Percentiles rank a stretch among this genome's conserved stretches.
phyloP scores from a whole-genome alignment of 2,797 vertebrate genomes.

The Lophura swinhoii region DNA sequence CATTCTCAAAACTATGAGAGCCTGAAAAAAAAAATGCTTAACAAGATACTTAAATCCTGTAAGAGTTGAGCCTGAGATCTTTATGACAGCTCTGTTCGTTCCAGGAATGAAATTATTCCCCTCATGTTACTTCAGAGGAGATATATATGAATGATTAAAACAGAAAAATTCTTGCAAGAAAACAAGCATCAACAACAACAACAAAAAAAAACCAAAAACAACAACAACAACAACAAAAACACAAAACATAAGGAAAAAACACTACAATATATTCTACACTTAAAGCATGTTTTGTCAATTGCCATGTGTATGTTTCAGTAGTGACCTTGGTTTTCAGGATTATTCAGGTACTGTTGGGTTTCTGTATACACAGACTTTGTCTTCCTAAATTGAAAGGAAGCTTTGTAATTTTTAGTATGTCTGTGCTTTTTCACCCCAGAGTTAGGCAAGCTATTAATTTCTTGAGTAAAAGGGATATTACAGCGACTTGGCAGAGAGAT shows the following conservation, averaged over 20 bases:
- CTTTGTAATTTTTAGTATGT: background rate
- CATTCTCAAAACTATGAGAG: background rate
- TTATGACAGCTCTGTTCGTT: background rate
- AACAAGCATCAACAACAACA: background rate
- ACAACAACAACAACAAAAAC: no score
- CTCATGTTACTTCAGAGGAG: background rate
- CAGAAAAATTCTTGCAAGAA: background rate
- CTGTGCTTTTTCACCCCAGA: background rate
- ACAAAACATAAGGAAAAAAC: background rate
- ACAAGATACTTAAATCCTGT: background rate
- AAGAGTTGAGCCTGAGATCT: background rate
- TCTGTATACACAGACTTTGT: background rate
- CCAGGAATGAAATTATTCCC: background rate
- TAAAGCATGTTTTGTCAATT: background rate
- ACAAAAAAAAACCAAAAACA: no score
- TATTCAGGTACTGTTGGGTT: background rate
- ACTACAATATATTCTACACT: background rate
- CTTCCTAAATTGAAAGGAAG: background rate
- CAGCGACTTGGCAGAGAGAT: conserved; percentile 26
- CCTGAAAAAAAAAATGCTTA: background rate
- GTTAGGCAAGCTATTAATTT: conserved; percentile 55
- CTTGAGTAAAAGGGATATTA: background rate
- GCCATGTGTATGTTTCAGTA: no score
- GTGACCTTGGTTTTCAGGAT: background rate
- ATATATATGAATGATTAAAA: background rate